Percentiles rank a stretch among this genome's conserved stretches.
phyloP scores from a whole-genome alignment of 2,113 vertebrate species.

The Pholis gunnellus region DNA sequence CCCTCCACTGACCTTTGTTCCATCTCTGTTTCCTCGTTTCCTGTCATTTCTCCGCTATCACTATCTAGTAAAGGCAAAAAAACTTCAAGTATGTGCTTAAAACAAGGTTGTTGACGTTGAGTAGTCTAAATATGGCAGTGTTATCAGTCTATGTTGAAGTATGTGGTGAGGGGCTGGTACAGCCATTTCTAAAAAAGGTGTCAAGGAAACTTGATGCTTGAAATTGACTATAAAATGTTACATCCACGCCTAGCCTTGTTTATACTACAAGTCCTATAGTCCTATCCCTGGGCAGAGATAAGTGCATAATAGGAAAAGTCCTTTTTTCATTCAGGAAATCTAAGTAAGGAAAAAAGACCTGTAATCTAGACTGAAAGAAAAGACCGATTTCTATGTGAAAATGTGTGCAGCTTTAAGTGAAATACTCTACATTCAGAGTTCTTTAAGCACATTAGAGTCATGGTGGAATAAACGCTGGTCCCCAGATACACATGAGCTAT shows the following conservation, averaged over 20 bases:
- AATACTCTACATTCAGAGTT: neutral
- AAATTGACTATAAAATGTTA: neutral
- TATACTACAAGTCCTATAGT: neutral
- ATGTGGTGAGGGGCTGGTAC: neutral
- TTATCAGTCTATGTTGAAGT: neutral
- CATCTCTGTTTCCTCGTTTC: neutral
- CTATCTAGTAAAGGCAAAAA: neutral
- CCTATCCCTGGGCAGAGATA: neutral
- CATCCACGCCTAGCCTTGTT: neutral
- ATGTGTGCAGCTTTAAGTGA: neutral
- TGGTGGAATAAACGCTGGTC: constrained; percentile 2
- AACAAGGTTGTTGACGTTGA: neutral
- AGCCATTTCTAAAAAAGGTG: neutral
- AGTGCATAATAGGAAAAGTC: neutral
- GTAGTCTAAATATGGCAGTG: neutral
- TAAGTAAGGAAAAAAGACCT: neutral
- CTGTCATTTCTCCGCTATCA: neutral
- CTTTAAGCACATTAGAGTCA: neutral
- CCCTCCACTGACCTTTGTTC: neutral
- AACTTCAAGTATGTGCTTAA: neutral
- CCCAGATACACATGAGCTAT: neutral
- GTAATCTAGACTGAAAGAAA: neutral
- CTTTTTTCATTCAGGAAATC: neutral
- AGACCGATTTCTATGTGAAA: neutral
- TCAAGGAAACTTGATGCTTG: neutral